Percentiles rank a stretch among this genome's conserved stretches.
phyloP scores from a whole-genome alignment of 2,888 invertebrate genomes.

The Philopedon plagiatum region DNA sequence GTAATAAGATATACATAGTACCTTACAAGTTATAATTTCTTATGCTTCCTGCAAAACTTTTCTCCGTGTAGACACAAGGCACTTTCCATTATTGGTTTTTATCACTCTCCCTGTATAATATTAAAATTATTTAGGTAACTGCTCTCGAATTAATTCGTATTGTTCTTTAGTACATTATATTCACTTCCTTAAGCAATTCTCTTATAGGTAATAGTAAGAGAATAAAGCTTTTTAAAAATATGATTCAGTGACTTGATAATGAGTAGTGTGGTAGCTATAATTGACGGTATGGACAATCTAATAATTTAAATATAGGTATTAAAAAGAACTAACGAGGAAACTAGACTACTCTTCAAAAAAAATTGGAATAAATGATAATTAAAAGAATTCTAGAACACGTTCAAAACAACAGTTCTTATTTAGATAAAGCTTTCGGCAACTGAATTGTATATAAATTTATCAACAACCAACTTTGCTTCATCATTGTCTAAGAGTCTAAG shows the following conservation, averaged over 20 bases:
- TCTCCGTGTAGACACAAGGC: no score
- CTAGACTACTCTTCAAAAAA: no score
- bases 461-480: no score
- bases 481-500: no score
- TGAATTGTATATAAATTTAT: no score
- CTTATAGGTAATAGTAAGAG: not conserved
- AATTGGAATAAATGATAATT: no score
- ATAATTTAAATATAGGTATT: constrained; percentile 6
- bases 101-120: not conserved
- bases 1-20: no score
- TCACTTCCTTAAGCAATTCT: constrained; percentile 11
- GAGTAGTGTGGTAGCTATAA: constrained; percentile 23
- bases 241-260: constrained; percentile 25
- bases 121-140: not conserved
- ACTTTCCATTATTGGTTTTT: not conserved
- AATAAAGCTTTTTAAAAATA: constrained; percentile 27
- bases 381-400: no score
- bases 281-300: constrained; percentile 14
- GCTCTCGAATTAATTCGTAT: constrained; percentile 27
- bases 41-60: no score
- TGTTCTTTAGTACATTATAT: constrained; percentile 25
- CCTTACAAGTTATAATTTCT: no score
- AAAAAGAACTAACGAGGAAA: constrained; percentile 7
- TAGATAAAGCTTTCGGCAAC: no score
- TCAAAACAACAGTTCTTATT: no score